Percentiles rank a stretch among this genome's conserved stretches.
phyloP scores from a whole-genome alignment of 2,797 vertebrate species.

The Orestias chungarensis region DNA sequence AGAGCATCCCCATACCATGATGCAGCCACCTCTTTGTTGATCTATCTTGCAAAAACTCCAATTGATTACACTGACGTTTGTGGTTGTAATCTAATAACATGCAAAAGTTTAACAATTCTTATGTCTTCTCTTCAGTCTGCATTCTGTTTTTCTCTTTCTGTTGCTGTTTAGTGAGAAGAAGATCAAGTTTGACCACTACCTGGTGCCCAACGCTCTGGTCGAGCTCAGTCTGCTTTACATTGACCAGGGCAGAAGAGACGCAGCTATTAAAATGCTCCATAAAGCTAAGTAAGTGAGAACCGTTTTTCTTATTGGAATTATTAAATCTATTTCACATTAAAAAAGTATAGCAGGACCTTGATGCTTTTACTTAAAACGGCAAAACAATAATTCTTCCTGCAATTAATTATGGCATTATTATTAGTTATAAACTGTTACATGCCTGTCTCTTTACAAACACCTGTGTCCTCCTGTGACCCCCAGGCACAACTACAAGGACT shows the following conservation, averaged over 20 bases:
- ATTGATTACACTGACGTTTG: not conserved
- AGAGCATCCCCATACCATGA: not conserved
- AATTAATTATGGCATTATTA: too few relatives aligned
- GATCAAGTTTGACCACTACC: conserved; percentile 84
- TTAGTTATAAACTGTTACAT: too few relatives aligned
- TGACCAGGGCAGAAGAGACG: conserved; percentile 77
- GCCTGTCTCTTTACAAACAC: not conserved
- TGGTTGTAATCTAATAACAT: not conserved
- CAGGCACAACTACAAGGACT: conserved; percentile 87
- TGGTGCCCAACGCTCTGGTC: conserved; percentile 84
- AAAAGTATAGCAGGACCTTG: too few relatives aligned
- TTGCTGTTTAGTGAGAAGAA: conserved; percentile 81
- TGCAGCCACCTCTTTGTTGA: not conserved
- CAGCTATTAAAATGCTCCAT: conserved; percentile 81
- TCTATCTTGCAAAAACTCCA: not conserved
- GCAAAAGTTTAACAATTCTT: not conserved
- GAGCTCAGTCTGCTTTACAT: conserved; percentile 82
- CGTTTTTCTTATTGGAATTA: too few relatives aligned
- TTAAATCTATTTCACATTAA: too few relatives aligned
- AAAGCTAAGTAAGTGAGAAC: conserved; percentile 84
- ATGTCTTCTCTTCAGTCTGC: too few relatives aligned
- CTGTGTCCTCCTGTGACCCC: not conserved
- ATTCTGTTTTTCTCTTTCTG: not conserved
- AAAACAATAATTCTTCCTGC: too few relatives aligned
- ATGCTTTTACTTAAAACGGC: too few relatives aligned